Base-by-base conservation (phyloP, 2,113 vertebrate genomes). In the Syrmaticus mikado region DNA sequence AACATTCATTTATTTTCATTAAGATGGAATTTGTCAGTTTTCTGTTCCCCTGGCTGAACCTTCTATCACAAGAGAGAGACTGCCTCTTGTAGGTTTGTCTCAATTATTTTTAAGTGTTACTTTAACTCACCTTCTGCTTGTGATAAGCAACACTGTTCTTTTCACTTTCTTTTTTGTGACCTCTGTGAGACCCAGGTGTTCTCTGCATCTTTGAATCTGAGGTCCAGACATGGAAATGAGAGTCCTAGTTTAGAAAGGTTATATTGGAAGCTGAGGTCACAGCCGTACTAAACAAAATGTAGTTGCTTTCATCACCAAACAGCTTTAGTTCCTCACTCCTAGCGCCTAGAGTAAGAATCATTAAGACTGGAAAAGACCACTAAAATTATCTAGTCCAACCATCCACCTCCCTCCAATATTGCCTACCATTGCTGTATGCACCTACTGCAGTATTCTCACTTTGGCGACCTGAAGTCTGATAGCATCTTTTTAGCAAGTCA, bases 21-120 rank as follows among this genome's bases (percentile, higher is more conserved):
- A 92, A 85, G 75, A 81, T 78, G 53, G 83, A 95, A 85, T 93
- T 95, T 93, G 65, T 58, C 85, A 83, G 82, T 89, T 75, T 90
- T 87, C 46, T 77, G 6, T 71, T 90, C 27, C 64, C 76, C 68
- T 77, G 57, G 67, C 28, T 81, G 55, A 88, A 34, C 25, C 34
- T 92, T 71, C 19, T 85, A 60, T 77, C 55, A 17, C 80, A 41
- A 80, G 50, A 62, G 70, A 68, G 36, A 38, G 38, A 88, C 40
- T 32, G 36, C 68, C 30, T 76, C 45, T 58, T 48, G 65, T 6
- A 38, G 52, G 41, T 71, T 67, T 89, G 28, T 66, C 45, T 12
- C 53, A 57, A 8, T 5, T 11, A 81, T 87, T 66, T 4, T 61
- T 34, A 73, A 73, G 24, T 32, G 25, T 76, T 76, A 55, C 13